Conservation (phyloP, 2,113 vertebrate genomes). For the Tragelaphus buxtoni region DNA sequence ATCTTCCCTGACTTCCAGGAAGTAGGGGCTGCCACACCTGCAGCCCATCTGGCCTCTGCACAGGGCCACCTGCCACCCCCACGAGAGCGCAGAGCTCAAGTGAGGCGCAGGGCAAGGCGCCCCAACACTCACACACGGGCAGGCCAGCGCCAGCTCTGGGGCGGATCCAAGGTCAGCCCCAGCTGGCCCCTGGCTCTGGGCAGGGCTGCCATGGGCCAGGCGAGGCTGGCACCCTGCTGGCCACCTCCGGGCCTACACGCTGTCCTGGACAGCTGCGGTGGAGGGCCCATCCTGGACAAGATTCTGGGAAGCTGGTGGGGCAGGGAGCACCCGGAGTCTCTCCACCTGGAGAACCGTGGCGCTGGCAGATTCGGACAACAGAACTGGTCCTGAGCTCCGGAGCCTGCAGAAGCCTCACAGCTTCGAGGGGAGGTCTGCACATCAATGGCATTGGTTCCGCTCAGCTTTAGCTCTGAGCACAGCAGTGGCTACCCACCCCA, state of each 20-base stretch:
- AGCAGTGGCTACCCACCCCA: neutral
- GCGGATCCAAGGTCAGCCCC: neutral
- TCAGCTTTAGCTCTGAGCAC: neutral
- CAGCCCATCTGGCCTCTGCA: fast-evolving
- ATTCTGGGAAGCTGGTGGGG: neutral
- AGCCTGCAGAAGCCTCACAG: neutral
- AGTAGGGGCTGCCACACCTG: fast-evolving
- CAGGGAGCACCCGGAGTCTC: neutral
- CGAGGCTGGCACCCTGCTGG: neutral
- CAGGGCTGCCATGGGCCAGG: neutral
- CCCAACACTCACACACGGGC: neutral
- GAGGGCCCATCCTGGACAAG: neutral
- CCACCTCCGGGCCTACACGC: neutral
- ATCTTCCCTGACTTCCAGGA: neutral
- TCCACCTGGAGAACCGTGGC: neutral
- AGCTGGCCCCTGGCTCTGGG: neutral
- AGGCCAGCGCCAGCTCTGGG: neutral
- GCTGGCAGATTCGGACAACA: neutral
- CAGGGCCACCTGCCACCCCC: neutral
- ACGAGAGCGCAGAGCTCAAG: neutral
- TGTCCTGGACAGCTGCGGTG: neutral
- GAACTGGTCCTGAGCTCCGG: fast-evolving
- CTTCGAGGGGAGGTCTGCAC: fast-evolving
- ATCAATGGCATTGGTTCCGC: fast-evolving
- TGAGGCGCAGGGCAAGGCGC: neutral